These are phyloP conservation scores for Pygoscelis adeliae DNA, from an alignment of 2,113 vertebrate genomes.

Conservation along the genomic window DNA sequence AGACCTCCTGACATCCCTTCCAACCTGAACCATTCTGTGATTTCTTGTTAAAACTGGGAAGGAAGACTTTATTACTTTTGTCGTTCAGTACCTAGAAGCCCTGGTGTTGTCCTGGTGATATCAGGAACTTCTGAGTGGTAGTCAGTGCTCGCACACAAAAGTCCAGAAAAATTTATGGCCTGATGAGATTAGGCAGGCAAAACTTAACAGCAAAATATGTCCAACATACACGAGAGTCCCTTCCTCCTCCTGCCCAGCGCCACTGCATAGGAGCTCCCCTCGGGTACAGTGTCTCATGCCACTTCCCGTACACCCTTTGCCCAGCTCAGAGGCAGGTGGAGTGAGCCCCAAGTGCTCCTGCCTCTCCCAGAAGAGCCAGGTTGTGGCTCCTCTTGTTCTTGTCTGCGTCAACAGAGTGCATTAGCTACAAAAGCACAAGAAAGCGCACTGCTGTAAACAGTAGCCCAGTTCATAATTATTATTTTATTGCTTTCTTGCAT, in stretches of 20 bases:
- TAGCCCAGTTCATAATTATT: neutral
- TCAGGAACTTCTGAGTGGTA: neutral
- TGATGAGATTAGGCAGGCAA: neutral
- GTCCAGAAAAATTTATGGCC: neutral
- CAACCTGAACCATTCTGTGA: neutral
- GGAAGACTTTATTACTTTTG: neutral
- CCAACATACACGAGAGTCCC: accelerated
- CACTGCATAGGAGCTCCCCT: accelerated
- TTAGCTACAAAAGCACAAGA: neutral
- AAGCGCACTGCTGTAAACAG: neutral
- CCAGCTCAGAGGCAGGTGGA: neutral
- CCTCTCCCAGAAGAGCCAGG: neutral
- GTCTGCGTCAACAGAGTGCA: neutral
- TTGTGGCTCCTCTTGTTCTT: neutral
- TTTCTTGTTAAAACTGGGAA: neutral
- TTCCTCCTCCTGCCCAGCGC: neutral
- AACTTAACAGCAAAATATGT: neutral
- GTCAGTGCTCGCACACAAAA: neutral
- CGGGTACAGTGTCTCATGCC: neutral
- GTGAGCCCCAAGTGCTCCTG: accelerated
- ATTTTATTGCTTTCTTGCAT: constrained; percentile 19
- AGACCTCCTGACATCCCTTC: neutral
- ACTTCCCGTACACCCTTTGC: neutral
- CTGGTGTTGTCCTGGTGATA: neutral
- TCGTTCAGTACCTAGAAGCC: neutral